These are phyloP conservation scores for Physella acuta DNA, from an alignment of 1,140 invertebrate species.

Conservation along the genomic window DNA sequence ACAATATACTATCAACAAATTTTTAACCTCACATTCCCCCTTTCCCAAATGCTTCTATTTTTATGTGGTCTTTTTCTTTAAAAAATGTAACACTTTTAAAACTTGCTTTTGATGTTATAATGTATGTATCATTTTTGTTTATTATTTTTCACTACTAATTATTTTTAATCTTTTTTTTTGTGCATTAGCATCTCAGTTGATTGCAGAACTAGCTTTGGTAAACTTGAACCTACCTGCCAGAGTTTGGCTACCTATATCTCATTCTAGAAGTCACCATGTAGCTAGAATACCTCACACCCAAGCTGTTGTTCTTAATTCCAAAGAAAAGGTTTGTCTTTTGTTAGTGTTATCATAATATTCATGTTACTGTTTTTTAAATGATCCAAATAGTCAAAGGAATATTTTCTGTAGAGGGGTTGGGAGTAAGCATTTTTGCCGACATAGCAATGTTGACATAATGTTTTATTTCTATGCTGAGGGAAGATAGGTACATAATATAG, in stretches of 20 bases:
- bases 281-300: constrained; percentile 90
- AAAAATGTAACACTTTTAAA: no score
- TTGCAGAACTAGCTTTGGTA: constrained; percentile 87
- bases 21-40: no score
- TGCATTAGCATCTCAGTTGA: constrained; percentile 67
- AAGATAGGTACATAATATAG: no score
- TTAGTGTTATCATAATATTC: neutral
- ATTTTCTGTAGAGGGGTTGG: neutral
- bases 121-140: no score
- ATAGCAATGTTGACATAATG: no score
- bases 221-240: constrained; percentile 96
- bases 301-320: constrained; percentile 96
- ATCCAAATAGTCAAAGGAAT: neutral
- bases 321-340: constrained; percentile 75
- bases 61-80: no score
- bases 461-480: no score
- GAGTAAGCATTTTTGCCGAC: no score
- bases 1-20: no score
- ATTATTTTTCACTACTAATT: neutral
- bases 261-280: constrained; percentile 69
- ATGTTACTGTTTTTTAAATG: neutral
- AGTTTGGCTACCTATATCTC: constrained; percentile 89
- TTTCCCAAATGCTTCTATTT: no score
- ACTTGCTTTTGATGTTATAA: no score
- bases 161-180: neutral